These are phyloP conservation scores for Selene dorsalis DNA, from an alignment of 2,797 vertebrate species.

Conservation along the genomic window DNA sequence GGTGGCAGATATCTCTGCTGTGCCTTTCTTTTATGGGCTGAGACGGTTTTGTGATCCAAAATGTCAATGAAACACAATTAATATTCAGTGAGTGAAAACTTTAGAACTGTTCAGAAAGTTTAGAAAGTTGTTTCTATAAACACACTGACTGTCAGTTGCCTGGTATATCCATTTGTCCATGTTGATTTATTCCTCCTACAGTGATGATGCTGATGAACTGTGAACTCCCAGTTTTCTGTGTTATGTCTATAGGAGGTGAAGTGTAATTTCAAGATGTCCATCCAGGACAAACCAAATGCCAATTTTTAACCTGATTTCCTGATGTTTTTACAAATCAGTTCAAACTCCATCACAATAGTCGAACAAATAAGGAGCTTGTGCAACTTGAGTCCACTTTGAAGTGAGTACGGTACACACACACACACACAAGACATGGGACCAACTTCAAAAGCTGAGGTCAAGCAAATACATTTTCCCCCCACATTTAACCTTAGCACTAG, in stretches of 20 bases:
- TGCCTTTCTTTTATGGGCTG: slow-evolving; percentile 21
- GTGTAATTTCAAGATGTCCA: no score
- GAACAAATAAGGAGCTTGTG: slow-evolving; percentile 16
- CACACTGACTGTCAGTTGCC: background rate
- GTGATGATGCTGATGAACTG: background rate
- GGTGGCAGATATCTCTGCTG: slow-evolving; percentile 12
- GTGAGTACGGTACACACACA: slow-evolving; percentile 22
- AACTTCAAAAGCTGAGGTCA: slow-evolving; percentile 25
- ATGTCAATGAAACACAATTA: slow-evolving; percentile 60
- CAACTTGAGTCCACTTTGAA: slow-evolving; percentile 9
- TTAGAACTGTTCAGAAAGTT: background rate
- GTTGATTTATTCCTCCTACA: background rate
- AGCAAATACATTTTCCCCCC: slow-evolving; percentile 37
- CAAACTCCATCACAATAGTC: background rate
- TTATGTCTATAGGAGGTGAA: no score
- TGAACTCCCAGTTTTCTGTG: background rate
- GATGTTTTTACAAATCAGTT: background rate
- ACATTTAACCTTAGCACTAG: background rate
- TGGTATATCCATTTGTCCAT: no score
- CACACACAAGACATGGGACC: background rate
- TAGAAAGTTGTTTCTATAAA: background rate
- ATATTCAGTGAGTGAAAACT: slow-evolving; percentile 31
- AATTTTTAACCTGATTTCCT: no score
- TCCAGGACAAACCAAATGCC: no score
- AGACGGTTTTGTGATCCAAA: slow-evolving; percentile 40